Evolutionary conservation across 2,113 vertebrate species (phyloP), one percentile per base, ranked within the genome.

Genomic region (Bambusicola thoracicus): DNA sequence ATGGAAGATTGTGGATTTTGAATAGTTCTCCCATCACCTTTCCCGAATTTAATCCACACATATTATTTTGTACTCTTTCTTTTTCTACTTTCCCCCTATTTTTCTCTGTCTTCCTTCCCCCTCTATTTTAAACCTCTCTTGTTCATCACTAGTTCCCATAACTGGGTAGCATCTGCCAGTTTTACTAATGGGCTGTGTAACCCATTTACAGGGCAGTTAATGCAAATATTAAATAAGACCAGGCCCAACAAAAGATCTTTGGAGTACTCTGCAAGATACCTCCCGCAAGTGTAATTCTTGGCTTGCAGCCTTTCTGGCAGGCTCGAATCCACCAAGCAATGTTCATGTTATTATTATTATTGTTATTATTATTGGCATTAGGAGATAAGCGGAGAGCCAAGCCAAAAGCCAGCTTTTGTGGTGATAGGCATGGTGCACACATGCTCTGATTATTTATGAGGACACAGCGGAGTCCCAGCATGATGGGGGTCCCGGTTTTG

Each of bases 181-280:
- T 95, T 97, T 94, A 95, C 94, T 96, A 94, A 96, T 88, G 87
- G 83, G 69, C 90, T 95, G 82, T 83, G 92, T 96, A 94, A 94
- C 94, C 87, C 82, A 79, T 97, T 97, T 95, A 95, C 66, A 34
- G 85, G 90, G 61, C 86, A 87, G 94, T 94, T 96, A 95, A 95
- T 96, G 95, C 94, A 96, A 94, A 96, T 94, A 92, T 83, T 95
- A 93, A 95, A 89, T 92, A 69, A 92, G 87, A 90, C 94, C 96
- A 96, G 96, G 89, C 87, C 91, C 75, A 93, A 97, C 90, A 96
- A 94, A 94, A 95, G 96, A 95, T 94, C 93, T 83, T 97, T 94
- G 94, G 94, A 95, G 75, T 41, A 10, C 87, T 92, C 82, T 89
- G 58, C 30, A 7, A 93, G 93, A 88, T 95, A 94, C 95, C 93